Evolutionary conservation across 1,140 invertebrate species (phyloP), one percentile per base, ranked within the genome.

Genomic region (Drosophila orosa): DNA sequence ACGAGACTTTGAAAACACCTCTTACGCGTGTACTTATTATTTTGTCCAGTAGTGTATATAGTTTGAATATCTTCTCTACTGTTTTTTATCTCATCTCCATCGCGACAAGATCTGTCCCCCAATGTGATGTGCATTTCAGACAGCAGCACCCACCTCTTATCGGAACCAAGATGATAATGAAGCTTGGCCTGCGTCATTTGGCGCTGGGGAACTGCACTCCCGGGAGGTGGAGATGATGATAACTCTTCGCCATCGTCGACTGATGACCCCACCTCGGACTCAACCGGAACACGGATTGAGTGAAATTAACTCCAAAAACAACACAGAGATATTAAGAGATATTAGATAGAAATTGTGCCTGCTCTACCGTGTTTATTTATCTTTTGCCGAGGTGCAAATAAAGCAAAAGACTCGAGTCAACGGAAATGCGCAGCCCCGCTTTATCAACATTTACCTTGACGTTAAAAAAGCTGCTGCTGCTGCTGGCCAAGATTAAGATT

Each of bases 391-490:
- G 52, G 50, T 35, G 62, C 72, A 86, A 86, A 86, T 87, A 86
- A 86, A 67, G 82, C 59, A 87, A 79, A 79, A 82, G 62, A 71
- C 74, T 65, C 27, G 24, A 77, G 83, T 76, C 83, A 87, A 69
- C 85, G 83, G 79, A 86, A 86, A 83, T 86, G 83, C 82, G 82
- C 82, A 86, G 74, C 48, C 48, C 47, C 73, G 66, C 54, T 76
- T 60, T 77, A 67, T 77, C 74, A 77, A 57, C 54, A 69, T 77
- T 77, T 77, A 37, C 71, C 45, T 74, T 74, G 71, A 56, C 71
- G 68, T 73, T 74, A 42, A 37, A 47, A 12, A 9, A 12, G 48
- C 48, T 27, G 44, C 19, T 54, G 48, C 48, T 27, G 44, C 19
- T 54, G 39, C 39, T 54, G 45, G 52, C 58, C 71, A 59, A 75